Conservation (phyloP, 2,797 vertebrate species). For the Meda fulgida region DNA sequence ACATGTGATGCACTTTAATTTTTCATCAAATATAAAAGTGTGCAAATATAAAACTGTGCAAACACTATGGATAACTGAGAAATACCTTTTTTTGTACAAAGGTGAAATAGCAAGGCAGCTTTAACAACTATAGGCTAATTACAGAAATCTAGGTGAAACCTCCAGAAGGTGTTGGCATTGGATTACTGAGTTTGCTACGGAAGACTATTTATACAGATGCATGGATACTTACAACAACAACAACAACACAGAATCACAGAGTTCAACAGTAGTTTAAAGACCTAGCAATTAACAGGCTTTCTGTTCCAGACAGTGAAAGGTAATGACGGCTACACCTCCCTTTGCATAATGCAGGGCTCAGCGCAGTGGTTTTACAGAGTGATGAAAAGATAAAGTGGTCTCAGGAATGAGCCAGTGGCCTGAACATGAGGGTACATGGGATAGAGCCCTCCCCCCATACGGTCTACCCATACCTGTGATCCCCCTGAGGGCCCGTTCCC, state of each 20-base stretch:
- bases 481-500: slow-evolving; percentile 79
- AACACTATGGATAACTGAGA: slow-evolving; percentile 54
- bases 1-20: slow-evolving; percentile 61
- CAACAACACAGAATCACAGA: slow-evolving; percentile 26
- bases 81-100: slow-evolving; percentile 34
- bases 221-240: slow-evolving; percentile 48
- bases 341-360: slow-evolving; percentile 60
- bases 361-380: slow-evolving; percentile 67
- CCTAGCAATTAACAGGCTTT: slow-evolving; percentile 62
- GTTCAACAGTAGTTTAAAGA: slow-evolving; percentile 63
- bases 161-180: slow-evolving; percentile 41
- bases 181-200: slow-evolving; percentile 46
- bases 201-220: slow-evolving; percentile 46
- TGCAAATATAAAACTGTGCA: slow-evolving; percentile 59
- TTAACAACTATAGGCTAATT: slow-evolving; percentile 17
- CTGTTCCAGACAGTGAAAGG: slow-evolving; percentile 56
- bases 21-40: slow-evolving; percentile 62
- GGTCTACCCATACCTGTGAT: slow-evolving; percentile 76
- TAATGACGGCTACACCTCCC: slow-evolving; percentile 65
- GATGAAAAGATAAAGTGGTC: slow-evolving; percentile 78
- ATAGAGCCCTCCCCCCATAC: slow-evolving; percentile 58
- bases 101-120: slow-evolving; percentile 26
- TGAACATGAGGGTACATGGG: slow-evolving; percentile 65
- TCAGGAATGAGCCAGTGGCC: slow-evolving; percentile 79
- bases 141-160: slow-evolving; percentile 1